These are phyloP conservation scores for Hyles lineata DNA, from an alignment of 2,888 invertebrate species.

Conservation along the genomic window DNA sequence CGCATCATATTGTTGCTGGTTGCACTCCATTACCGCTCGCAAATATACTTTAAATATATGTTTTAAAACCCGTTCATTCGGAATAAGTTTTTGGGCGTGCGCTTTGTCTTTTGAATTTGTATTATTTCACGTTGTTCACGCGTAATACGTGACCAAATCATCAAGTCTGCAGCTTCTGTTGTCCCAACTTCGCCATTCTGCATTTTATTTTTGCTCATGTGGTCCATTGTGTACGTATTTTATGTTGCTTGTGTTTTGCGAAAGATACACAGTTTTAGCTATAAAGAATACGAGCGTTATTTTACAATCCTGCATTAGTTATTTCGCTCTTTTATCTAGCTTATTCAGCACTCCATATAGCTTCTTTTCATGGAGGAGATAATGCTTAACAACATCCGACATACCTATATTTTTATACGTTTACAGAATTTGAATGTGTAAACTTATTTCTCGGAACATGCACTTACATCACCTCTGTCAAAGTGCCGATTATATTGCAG, in stretches of 20 bases:
- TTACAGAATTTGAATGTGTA: background rate
- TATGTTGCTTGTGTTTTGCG: conserved; percentile 6
- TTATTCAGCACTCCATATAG: conserved; percentile 19
- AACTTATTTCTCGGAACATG: background rate
- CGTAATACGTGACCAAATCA: conserved; percentile 15
- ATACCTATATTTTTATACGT: background rate
- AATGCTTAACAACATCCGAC: background rate
- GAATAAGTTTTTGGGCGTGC: background rate
- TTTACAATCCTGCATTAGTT: background rate
- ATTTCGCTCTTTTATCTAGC: conserved; percentile 3
- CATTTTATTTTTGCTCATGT: conserved; percentile 16
- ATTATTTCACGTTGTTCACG: conserved; percentile 8
- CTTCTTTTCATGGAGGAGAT: background rate
- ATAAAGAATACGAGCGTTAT: conserved; percentile 14
- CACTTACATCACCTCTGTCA: too few relatives aligned
- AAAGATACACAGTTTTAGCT: conserved; percentile 8
- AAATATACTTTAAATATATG: background rate
- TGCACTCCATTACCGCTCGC: conserved; percentile 6
- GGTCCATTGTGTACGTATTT: conserved; percentile 8
- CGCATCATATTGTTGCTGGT: conserved; percentile 19
- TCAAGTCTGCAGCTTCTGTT: conserved; percentile 5
- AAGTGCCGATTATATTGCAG: too few relatives aligned
- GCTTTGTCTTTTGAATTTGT: conserved; percentile 4
- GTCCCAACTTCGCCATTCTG: conserved; percentile 5
- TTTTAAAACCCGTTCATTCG: background rate